Evolutionary conservation across 2,888 invertebrate genomes (phyloP).

Genomic region (Sarcophaga variegata): DNA sequence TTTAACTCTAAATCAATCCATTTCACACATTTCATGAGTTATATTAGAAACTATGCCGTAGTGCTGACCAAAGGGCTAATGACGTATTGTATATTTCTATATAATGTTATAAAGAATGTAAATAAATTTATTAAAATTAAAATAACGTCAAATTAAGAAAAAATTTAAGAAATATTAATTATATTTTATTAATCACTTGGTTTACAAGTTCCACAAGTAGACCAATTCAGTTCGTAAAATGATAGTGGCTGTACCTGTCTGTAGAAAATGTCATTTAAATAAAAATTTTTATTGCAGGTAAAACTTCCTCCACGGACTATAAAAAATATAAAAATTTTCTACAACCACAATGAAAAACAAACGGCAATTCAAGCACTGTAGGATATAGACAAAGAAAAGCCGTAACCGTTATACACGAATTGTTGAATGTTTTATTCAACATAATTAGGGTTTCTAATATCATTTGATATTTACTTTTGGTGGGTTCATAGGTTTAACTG

Average conservation of each 20-base stretch:
- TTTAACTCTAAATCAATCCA: too few relatives aligned
- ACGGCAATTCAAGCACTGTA: constrained; percentile 39
- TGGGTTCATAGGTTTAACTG: too few relatives aligned
- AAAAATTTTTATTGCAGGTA: constrained; percentile 64
- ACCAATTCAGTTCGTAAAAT: background rate
- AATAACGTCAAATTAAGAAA: too few relatives aligned
- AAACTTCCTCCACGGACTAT: constrained; percentile 46
- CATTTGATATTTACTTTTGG: too few relatives aligned
- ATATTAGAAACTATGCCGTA: too few relatives aligned
- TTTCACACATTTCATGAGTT: too few relatives aligned
- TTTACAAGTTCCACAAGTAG: background rate
- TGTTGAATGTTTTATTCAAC: background rate
- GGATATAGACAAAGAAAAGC: background rate
- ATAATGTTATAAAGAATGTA: too few relatives aligned
- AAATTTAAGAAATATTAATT: too few relatives aligned
- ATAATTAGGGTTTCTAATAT: constrained; percentile 16
- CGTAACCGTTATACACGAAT: too few relatives aligned
- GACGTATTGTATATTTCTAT: too few relatives aligned
- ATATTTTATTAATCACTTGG: background rate
- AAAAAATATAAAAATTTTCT: constrained; percentile 26
- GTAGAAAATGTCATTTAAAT: constrained; percentile 61
- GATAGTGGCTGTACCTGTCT: constrained; percentile 37
- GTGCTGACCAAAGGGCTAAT: too few relatives aligned
- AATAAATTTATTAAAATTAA: too few relatives aligned
- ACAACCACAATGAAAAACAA: constrained; percentile 30